A percentile compares a stretch with the other conserved stretches of the same genome.
Conservation (phyloP, 2,797 vertebrate species). For the Orestias chungarensis region DNA sequence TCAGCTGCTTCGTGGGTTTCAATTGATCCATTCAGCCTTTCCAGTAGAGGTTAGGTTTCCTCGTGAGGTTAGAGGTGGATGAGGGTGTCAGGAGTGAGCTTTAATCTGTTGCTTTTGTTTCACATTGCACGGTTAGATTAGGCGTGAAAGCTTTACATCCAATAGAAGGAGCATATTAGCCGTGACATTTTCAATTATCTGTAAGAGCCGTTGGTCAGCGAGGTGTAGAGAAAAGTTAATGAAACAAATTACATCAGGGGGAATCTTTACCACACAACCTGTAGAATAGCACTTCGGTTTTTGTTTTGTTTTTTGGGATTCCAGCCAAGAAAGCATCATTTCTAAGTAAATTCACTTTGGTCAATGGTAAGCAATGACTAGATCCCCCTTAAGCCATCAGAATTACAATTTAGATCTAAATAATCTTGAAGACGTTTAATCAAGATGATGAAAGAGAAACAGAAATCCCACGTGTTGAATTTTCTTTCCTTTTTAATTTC, state of each 20-base stretch:
- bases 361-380: not conserved
- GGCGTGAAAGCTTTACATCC: not conserved
- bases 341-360: not conserved
- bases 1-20: constrained; percentile 50
- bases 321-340: not conserved
- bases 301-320: not conserved
- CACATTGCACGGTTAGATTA: constrained; percentile 40
- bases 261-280: not conserved
- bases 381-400: not conserved
- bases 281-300: not conserved
- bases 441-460: not conserved
- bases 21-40: constrained; percentile 68
- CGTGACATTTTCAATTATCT: constrained; percentile 10
- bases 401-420: not conserved
- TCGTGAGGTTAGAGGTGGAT: constrained; percentile 17
- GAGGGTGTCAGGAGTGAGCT: constrained; percentile 5
- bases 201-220: not conserved
- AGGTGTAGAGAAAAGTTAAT: not conserved
- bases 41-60: constrained; percentile 37
- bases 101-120: constrained; percentile 21
- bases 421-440: not conserved
- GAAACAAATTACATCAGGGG: not conserved
- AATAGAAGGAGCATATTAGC: constrained; percentile 5
- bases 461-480: not conserved
- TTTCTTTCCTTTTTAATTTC: not conserved